Percentiles rank a stretch among this genome's conserved stretches.
Conservation (phyloP, 2,113 vertebrate genomes). For the Trachemys scripta region DNA sequence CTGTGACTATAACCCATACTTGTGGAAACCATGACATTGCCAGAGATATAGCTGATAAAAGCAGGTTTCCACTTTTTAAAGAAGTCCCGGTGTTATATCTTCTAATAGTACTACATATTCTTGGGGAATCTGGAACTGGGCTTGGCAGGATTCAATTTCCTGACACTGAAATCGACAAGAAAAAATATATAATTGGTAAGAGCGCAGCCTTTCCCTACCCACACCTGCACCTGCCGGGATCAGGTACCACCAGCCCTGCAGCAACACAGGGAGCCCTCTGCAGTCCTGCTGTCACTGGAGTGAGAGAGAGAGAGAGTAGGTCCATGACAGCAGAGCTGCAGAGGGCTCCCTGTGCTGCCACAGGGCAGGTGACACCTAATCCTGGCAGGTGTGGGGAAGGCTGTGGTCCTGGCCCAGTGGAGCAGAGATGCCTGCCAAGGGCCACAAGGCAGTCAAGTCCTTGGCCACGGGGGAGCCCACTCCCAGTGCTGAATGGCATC, state of each 20-base stretch:
- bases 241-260: not conserved
- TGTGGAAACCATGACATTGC: not conserved
- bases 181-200: not conserved
- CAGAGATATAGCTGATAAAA: not conserved
- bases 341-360: not conserved
- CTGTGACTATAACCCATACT: not conserved
- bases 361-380: not conserved
- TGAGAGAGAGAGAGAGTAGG: not conserved
- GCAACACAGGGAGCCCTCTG: not conserved
- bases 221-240: no score
- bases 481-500: not conserved
- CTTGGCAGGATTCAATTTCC: not conserved
- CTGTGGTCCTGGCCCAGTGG: no score
- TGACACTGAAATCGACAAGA: not conserved
- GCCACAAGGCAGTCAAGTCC: not conserved
- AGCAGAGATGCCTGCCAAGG: no score
- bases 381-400: no score
- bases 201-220: not conserved
- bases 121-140: not conserved
- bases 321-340: not conserved
- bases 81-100: not conserved
- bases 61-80: not conserved
- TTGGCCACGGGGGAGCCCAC: not conserved
- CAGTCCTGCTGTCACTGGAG: not conserved
- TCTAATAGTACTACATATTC: not conserved